These are phyloP conservation scores for Eupithecia centaureata DNA, from an alignment of 2,888 invertebrate genomes.

Conservation along the genomic window DNA sequence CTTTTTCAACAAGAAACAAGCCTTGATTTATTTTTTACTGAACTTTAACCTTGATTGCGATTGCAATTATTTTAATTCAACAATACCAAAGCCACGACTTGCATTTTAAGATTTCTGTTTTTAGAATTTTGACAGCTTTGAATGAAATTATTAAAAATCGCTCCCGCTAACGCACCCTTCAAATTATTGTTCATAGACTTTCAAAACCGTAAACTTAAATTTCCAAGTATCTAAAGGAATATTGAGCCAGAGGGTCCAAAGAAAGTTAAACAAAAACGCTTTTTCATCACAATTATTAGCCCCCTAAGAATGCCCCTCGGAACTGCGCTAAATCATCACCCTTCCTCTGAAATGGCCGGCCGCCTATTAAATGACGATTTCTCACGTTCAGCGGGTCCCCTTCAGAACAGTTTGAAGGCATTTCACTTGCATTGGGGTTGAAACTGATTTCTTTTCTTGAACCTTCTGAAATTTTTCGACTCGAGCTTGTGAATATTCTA, in stretches of 20 bases:
- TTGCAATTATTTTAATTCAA: background rate
- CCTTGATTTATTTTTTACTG: no score
- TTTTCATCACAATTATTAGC: conserved; percentile 42
- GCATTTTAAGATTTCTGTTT: background rate
- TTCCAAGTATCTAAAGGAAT: background rate
- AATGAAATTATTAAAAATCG: background rate
- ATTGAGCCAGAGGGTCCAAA: background rate
- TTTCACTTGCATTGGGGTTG: conserved; percentile 53
- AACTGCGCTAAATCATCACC: conserved; percentile 63
- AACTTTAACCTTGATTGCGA: background rate
- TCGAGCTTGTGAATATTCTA: background rate
- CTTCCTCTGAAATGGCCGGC: conserved; percentile 67
- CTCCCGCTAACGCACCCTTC: background rate
- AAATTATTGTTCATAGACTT: background rate
- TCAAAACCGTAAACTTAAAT: background rate
- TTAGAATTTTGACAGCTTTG: background rate
- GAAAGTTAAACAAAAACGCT: conserved; percentile 31
- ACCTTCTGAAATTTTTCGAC: background rate
- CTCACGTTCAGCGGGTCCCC: conserved; percentile 57
- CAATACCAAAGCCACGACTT: background rate
- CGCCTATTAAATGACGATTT: conserved; percentile 82
- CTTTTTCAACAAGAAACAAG: no score
- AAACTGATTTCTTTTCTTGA: conserved; percentile 42
- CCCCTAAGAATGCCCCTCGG: conserved; percentile 43
- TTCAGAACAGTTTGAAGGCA: conserved; percentile 56